These are phyloP conservation scores for Thumatha senex DNA, from an alignment of 2,888 invertebrate species.

Conservation along the genomic window DNA sequence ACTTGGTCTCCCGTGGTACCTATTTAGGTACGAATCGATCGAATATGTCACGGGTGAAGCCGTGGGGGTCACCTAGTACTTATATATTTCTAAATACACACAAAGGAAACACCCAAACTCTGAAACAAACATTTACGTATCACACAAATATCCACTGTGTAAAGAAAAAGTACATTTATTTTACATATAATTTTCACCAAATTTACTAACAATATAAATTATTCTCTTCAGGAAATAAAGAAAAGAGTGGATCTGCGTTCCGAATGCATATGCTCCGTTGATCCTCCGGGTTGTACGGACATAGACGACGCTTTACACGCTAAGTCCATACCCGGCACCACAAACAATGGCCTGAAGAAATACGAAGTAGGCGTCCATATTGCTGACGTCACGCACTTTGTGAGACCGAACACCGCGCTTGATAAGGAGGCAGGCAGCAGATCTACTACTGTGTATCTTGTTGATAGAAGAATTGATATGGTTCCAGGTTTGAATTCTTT, in stretches of 20 bases:
- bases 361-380: conserved; percentile 96
- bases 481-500: conserved; percentile 79
- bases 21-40: too few species aligned
- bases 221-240: conserved; percentile 85
- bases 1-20: too few species aligned
- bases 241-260: conserved; percentile 93
- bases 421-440: conserved; percentile 97
- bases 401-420: conserved; percentile 95
- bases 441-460: conserved; percentile 98
- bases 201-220: not conserved
- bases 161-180: too few species aligned
- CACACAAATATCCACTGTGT: too few species aligned
- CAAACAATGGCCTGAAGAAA: conserved; percentile 46
- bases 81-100: too few species aligned
- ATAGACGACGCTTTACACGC: conserved; percentile 99
- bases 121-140: too few species aligned
- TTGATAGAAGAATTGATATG: conserved; percentile 96
- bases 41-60: too few species aligned
- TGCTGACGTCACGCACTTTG: conserved; percentile 99
- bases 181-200: too few species aligned
- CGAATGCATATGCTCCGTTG: conserved; percentile 95
- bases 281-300: conserved; percentile 99
- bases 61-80: too few species aligned
- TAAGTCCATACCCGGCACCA: conserved; percentile 85
- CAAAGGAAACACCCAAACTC: too few species aligned